Base-by-base conservation (phyloP, 1,140 invertebrate species). In the Aphaenogaster floridana region DNA sequence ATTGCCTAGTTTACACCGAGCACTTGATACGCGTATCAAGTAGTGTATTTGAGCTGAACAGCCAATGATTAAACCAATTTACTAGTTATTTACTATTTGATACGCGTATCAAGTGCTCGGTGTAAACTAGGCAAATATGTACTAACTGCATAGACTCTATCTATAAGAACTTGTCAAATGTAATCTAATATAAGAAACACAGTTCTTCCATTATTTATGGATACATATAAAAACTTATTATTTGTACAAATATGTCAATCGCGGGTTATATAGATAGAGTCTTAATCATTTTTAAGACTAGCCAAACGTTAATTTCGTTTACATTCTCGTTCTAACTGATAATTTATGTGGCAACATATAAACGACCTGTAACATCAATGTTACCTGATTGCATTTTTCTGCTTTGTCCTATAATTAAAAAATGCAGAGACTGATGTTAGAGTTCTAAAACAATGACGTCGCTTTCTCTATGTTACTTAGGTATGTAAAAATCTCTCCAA, bases 331-430 rank as follows among this genome's bases (percentile, higher is more conserved):
- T 61, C 4, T 61, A 52, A 50, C 7, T 77, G 1, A 39, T 57
- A 63, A 39, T 86, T 54, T 61, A 57, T 21, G 17, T 48, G 48
- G n/a, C 39, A 34, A 57, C 15, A 50, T 57, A 71, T 61, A 76
- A 80, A 71, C 50, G 85, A 72, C 15, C 88, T 64, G 77, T 69
- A 63, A 77, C 21, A 68, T 80, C 48, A 68, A 90, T 76, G 80
- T 92, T 90, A 92, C 88, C 94, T 94, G 91, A 84, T 92, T 84
- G 59, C 80, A 91, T 85, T 91, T 92, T 90, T 81, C 93, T 90
- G 90, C 89, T 89, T 93, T 91, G 88, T 93, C 93, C 94, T 94
- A 94, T 81, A 92, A 91, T 87, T 83, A 81, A 86, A 86, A 89
- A 90, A 48, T 88, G 76, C 84, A 84, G 61, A 89, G 28, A 84